Base-by-base conservation (phyloP, 2,888 invertebrate species). In the Ophonus ardosiacus region DNA sequence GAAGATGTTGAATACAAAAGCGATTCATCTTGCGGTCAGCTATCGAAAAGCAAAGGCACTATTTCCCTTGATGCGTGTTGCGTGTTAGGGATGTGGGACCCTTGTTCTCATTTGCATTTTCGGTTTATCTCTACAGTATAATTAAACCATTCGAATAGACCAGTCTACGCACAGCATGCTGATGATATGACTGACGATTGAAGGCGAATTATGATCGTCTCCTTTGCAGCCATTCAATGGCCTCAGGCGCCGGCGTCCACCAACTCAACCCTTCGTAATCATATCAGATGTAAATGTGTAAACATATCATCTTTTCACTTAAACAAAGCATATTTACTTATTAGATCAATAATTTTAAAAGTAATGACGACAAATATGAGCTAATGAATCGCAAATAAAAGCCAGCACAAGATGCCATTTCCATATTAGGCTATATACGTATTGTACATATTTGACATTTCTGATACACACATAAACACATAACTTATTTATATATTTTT, bases 81-180 rank as follows among this genome's bases (percentile, higher is more conserved):
- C 17, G 59, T 71, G 71, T 61, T 83, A 21, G 17, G 56, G 31
- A 51, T 84, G 51, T 63, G 81, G 13, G 63, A 74, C 68, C 87
- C 86, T 87, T 86, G 84, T 84, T 65, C 86, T 86, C 87, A 88
- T 88, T 87, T 87, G 86, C 88, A 88, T 87, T 86, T 87, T 86
- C 86, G 79, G 86, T 85, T 86, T 86, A 87, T 87, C 87, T 86
- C 85, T 68, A 31, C 63, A 68, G 81, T 61, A 86, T 80, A 86
- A 86, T 86, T 86, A 85, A 86, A 86, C 84, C 85, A 76, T 78
- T 59, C 71, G 81, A 81, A 18, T 76, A 76, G 76, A 76, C 24
- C 43, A 43, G 18, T 76, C 18, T 17, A 17, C 21, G 43, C 17
- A 40, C n/a, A 17, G 51, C 31, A 51, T n/a, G 24, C 76, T 18